A percentile compares a stretch with the other conserved stretches of the same genome.
These are phyloP conservation scores for Falco naumanni DNA, from an alignment of 2,797 vertebrate genomes.

Conservation along the genomic window DNA sequence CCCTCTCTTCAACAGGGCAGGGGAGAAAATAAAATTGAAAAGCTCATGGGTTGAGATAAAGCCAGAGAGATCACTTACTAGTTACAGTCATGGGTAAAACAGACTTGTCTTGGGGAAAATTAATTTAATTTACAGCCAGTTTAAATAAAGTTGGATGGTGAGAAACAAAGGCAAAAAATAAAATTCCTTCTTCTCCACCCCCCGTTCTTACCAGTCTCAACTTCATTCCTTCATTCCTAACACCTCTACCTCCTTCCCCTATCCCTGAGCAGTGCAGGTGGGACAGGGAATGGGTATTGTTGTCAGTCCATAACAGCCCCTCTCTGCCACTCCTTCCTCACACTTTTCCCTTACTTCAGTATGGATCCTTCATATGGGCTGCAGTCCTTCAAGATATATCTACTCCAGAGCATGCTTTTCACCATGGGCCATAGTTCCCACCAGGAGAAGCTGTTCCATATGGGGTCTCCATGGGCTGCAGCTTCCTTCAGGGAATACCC, in stretches of 20 bases:
- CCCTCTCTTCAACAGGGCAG: neutral
- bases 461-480: neutral
- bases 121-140: neutral
- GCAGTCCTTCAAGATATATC: neutral
- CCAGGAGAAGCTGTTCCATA: neutral
- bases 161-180: neutral
- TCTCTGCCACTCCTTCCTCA: neutral
- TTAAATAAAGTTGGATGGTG: neutral
- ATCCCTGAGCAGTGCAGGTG: neutral
- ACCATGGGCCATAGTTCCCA: too few species aligned
- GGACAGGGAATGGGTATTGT: neutral
- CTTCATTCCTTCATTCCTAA: neutral
- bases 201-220: neutral
- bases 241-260: neutral
- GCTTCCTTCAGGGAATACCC: neutral
- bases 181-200: neutral
- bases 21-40: neutral
- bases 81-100: neutral
- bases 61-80: too few species aligned
- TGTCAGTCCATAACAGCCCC: neutral
- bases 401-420: neutral
- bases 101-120: neutral
- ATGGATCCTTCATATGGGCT: neutral
- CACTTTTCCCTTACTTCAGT: neutral
- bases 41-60: neutral